Conservation (phyloP, 2,113 vertebrate genomes). For the Pachypanchax playfairii region DNA sequence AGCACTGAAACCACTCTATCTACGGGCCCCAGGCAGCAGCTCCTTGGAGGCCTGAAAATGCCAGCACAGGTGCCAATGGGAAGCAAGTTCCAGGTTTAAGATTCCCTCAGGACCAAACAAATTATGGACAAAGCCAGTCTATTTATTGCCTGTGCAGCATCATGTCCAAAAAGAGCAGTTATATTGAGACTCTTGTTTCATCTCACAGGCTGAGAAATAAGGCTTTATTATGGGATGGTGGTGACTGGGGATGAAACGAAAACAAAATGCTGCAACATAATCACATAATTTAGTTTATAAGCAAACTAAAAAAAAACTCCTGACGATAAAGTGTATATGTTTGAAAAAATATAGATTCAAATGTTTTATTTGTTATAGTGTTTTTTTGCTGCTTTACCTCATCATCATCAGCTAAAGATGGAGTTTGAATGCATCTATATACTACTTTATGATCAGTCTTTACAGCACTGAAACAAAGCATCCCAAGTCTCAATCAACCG, state of each 20-base stretch:
- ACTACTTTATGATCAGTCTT: no score
- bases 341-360: no score
- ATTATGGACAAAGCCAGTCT: slow-evolving; percentile 53
- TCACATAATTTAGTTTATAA: no score
- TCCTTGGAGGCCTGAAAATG: slow-evolving; percentile 42
- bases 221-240: slow-evolving; percentile 10
- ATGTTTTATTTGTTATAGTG: no score
- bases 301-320: no score
- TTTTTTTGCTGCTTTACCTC: no score
- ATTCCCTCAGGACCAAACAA: slow-evolving; percentile 43
- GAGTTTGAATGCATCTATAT: no score
- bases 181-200: slow-evolving; percentile 44
- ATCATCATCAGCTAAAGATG: no score
- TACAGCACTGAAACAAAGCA: no score
- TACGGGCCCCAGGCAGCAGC: slow-evolving; percentile 47
- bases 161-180: slow-evolving; percentile 37
- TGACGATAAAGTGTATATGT: no score
- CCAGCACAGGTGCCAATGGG: slow-evolving; percentile 47
- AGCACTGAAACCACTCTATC: slow-evolving; percentile 57
- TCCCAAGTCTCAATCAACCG: no score
- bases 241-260: background rate
- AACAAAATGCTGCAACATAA: background rate
- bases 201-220: slow-evolving; percentile 24
- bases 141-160: slow-evolving; percentile 45
- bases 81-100: slow-evolving; percentile 32